Base-by-base conservation (phyloP, 2,113 vertebrate species). In the Centropus bengalensis region DNA sequence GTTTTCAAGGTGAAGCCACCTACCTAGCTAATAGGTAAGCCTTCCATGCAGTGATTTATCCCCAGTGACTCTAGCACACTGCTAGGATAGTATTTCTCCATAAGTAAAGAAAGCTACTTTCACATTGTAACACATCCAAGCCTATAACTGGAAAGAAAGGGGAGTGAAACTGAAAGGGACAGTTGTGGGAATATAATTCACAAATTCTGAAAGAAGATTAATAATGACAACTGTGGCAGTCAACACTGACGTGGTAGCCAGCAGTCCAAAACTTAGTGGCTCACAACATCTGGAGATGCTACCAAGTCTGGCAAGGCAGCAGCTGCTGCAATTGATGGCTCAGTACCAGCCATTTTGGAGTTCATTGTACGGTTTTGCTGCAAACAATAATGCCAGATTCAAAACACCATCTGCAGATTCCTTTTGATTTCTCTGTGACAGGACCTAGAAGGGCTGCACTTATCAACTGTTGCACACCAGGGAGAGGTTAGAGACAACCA, bases 1-100 rank as follows among this genome's bases (percentile, higher is more conserved):
- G 38, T 40, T 96, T 89, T 62, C 82, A 92, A 85, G 80, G 40
- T 52, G 88, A 91, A 95, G 73, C 32, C 40, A 67, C 52, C 49
- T 66, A 55, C 68, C 33, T 73, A 54, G 71, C 58, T 70, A 85
- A 20, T 12, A 70, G 6, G 47, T 14, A 84, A 86, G 18, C 28
- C 26, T n/a, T 58, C 40, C 60, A 2, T 10, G 30, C 51, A 88
- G 52, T 14, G 38, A 88, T 66, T 85, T 74, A 66, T 32, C 7
- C 33, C n/a, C 2, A 1, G 47, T 1, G 5, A 27, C n/a, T 52
- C 26, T 4, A 2, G 30, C 40, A 63, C 3, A 4, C 28, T 42
- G 38, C 45, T 56, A 18, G 28, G 12, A 54, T 18, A 1, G 0
- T 47, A 45, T 87, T 85, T 87, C 79, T 66, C 71, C 19, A 33